These are phyloP conservation scores for Ditylenchus weischeri DNA, from an alignment of 2,888 invertebrate genomes.

Conservation along the genomic window DNA sequence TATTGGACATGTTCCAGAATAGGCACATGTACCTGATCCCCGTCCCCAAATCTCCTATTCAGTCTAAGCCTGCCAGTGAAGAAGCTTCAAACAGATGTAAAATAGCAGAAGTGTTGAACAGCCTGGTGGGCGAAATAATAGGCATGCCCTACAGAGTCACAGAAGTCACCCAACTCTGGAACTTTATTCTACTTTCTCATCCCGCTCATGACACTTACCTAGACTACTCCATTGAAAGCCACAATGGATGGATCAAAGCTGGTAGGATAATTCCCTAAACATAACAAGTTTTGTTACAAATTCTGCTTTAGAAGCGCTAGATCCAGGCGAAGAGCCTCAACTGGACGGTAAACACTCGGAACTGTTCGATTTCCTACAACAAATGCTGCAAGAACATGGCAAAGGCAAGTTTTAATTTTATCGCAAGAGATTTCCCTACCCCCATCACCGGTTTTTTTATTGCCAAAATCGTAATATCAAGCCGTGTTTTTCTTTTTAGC, in stretches of 20 bases:
- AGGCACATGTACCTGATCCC: neutral
- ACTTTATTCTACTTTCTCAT: constrained; percentile 52
- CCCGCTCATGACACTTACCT: constrained; percentile 47
- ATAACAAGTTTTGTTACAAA: neutral
- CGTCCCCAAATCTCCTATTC: neutral
- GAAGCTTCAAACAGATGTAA: too few relatives aligned
- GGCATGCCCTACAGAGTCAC: constrained; percentile 7
- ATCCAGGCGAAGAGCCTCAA: constrained; percentile 1
- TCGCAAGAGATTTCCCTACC: too few relatives aligned
- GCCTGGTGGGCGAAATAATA: constrained; percentile 3
- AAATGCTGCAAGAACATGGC: constrained; percentile 15
- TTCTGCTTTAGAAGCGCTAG: constrained; percentile 7
- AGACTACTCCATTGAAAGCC: constrained; percentile 39
- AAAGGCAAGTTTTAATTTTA: constrained; percentile 5
- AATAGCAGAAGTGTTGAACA: constrained; percentile 5
- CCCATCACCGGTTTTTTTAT: too few relatives aligned
- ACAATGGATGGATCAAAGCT: constrained; percentile 39
- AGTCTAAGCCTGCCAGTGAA: too few relatives aligned
- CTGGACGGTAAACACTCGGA: constrained; percentile 7
- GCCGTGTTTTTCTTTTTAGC: too few relatives aligned
- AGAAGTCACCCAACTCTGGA: constrained; percentile 33
- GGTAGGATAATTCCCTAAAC: constrained; percentile 8
- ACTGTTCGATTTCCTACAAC: constrained; percentile 10
- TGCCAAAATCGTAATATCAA: too few relatives aligned
- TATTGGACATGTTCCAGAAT: constrained; percentile 30